These are phyloP conservation scores for Cyprinodon brontotheroides DNA, from an alignment of 2,113 vertebrate species.

Conservation along the genomic window DNA sequence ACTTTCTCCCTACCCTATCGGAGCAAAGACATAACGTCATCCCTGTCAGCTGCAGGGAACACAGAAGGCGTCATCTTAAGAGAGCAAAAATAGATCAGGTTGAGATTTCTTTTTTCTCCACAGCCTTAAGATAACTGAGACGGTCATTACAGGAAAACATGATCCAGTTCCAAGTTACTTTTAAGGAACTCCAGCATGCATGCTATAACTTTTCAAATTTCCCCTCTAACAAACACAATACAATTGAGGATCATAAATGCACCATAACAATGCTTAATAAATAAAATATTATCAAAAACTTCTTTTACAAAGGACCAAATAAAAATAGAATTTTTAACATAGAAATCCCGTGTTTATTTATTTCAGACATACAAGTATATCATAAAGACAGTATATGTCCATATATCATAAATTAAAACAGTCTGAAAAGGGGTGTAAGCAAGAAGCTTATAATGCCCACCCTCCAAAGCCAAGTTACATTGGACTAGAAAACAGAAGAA, in stretches of 20 bases:
- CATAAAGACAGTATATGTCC: too few species aligned
- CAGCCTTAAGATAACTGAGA: not conserved
- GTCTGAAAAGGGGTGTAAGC: too few species aligned
- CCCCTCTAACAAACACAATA: not conserved
- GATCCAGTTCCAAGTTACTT: not conserved
- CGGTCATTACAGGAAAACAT: not conserved
- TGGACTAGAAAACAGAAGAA: too few species aligned
- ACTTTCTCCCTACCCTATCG: not conserved
- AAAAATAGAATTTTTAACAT: not conserved
- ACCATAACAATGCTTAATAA: not conserved
- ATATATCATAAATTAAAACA: too few species aligned
- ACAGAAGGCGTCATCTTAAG: slow-evolving; percentile 34
- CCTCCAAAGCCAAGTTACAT: too few species aligned
- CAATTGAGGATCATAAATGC: not conserved
- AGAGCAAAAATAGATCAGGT: not conserved
- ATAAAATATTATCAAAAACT: not conserved
- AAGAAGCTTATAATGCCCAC: too few species aligned
- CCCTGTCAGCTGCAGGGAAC: slow-evolving; percentile 11
- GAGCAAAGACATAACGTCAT: slow-evolving; percentile 67
- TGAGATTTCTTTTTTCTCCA: too few species aligned
- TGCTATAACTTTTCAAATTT: not conserved
- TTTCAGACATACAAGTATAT: too few species aligned
- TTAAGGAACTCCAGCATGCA: not conserved
- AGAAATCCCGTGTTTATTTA: not conserved
- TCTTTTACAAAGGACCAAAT: not conserved